phyloP scores from a whole-genome alignment of 2,797 vertebrate species.

The Neopelma chrysocephalum region DNA sequence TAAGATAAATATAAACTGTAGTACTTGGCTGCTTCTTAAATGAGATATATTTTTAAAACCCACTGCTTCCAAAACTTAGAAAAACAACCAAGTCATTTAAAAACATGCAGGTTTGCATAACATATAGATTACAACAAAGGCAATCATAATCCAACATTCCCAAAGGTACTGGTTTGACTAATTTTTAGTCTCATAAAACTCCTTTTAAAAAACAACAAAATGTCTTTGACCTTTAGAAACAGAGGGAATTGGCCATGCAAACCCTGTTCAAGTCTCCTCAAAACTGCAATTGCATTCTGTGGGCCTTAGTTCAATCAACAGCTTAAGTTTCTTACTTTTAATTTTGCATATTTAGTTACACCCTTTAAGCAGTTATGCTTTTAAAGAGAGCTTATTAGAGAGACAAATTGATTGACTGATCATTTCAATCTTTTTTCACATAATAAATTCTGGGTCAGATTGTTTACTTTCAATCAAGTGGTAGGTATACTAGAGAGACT shows the following conservation, averaged over 20 bases:
- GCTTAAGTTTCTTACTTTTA: not conserved
- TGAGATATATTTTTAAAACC: not conserved
- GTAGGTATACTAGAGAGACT: not conserved
- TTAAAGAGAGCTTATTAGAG: not conserved
- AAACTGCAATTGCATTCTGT: not conserved
- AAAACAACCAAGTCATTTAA: not conserved
- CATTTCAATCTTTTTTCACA: not conserved
- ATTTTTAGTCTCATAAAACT: not conserved
- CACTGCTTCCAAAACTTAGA: not conserved
- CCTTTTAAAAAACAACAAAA: not conserved
- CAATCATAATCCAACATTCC: not conserved
- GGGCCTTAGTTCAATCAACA: not conserved
- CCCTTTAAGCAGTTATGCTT: not conserved
- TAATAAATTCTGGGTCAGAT: not conserved
- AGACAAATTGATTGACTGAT: not conserved
- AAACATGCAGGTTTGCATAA: accelerated
- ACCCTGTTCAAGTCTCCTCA: not conserved
- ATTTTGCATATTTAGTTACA: slow-evolving; percentile 3
- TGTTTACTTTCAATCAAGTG: slow-evolving; percentile 7
- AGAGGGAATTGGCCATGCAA: not conserved
- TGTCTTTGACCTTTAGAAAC: not conserved
- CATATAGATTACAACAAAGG: not conserved
- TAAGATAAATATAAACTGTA: not conserved
- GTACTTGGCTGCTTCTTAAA: not conserved
- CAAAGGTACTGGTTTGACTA: not conserved